Evolutionary conservation across 2,113 vertebrate species (phyloP).

Genomic region (human): GRCh38 chr19:45157001-45157500

Average conservation of each 20-base stretch:
- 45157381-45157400: neutral
- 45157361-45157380: rapidly evolving
- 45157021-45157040: neutral
- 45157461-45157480: no score
- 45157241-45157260: no score
- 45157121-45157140: neutral
- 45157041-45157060: neutral
- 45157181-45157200: neutral
- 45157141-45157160: neutral
- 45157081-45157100: neutral
- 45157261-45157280: neutral
- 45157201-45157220: neutral
- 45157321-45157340: neutral
- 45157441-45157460: no score
- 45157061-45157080: neutral
- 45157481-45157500: no score
- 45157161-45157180: neutral
- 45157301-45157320: neutral
- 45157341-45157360: neutral
- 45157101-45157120: neutral
- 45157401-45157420: neutral
- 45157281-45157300: neutral
- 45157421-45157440: neutral
- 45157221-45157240: neutral
- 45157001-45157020: neutral